Evolutionary conservation across 2,888 invertebrate genomes (phyloP).

Genomic region (Electrophaes corylata): DNA sequence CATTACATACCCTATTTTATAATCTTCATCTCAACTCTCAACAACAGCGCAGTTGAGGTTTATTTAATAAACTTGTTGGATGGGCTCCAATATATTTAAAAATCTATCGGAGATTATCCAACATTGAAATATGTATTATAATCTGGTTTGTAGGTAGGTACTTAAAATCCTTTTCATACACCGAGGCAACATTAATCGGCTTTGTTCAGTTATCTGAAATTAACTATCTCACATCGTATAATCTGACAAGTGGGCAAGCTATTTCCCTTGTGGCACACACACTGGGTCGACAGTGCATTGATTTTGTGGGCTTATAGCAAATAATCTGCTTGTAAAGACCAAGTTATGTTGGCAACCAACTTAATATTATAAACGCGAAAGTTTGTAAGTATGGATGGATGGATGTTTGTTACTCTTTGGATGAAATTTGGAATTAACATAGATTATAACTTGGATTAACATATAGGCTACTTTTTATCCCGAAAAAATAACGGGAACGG

Average conservation of each 20-base stretch:
- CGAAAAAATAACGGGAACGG: too few relatives aligned
- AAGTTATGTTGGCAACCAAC: conserved; percentile 28
- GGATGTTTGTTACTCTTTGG: too few relatives aligned
- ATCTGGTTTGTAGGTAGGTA: not conserved
- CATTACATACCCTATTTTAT: not conserved
- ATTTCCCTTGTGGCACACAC: conserved; percentile 57
- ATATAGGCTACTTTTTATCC: too few relatives aligned
- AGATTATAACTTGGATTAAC: too few relatives aligned
- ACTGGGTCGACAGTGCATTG: conserved; percentile 44
- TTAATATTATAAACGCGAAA: too few relatives aligned
- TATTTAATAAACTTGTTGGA: not conserved
- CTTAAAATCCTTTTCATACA: conserved; percentile 28
- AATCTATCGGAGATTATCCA: too few relatives aligned
- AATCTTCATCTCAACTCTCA: not conserved
- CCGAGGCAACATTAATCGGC: conserved; percentile 33
- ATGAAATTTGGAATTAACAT: too few relatives aligned
- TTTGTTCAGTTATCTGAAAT: conserved; percentile 40
- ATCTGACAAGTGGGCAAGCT: conserved; percentile 52
- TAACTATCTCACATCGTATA: conserved; percentile 44
- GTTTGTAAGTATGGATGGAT: too few relatives aligned
- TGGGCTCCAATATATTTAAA: not conserved
- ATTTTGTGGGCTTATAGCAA: conserved; percentile 32
- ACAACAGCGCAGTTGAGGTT: too few relatives aligned
- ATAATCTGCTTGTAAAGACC: conserved; percentile 18
- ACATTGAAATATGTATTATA: conserved; percentile 1